phyloP scores from a whole-genome alignment of 2,797 vertebrate genomes.

The Gadopsis bispinosus region DNA sequence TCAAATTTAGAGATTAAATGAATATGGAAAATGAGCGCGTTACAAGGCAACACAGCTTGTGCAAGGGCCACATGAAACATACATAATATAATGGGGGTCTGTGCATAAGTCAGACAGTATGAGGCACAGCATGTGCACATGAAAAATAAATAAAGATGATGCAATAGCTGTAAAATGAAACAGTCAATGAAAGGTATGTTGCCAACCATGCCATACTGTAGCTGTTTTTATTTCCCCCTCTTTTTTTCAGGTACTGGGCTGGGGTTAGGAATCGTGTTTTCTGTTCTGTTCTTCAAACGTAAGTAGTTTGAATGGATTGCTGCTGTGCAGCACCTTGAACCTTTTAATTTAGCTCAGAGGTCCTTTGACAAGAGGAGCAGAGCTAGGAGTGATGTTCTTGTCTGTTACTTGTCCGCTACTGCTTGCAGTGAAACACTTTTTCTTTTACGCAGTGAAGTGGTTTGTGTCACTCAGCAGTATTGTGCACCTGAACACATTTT shows the following conservation, averaged over 20 bases:
- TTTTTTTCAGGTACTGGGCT: conserved; percentile 90
- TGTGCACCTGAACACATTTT: background rate
- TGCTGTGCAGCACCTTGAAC: background rate
- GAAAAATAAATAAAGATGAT: background rate
- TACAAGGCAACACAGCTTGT: background rate
- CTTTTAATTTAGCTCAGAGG: conserved; percentile 9
- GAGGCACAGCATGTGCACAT: background rate
- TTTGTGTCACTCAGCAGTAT: background rate
- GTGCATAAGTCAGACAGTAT: background rate
- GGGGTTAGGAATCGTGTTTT: conserved; percentile 95
- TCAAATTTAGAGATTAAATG: background rate
- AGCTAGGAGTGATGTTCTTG: background rate
- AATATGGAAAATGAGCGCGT: background rate
- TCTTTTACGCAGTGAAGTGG: background rate
- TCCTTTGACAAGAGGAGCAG: conserved; percentile 2
- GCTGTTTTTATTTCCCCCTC: background rate
- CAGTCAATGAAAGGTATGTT: background rate
- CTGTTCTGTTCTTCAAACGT: conserved; percentile 98
- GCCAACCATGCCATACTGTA: background rate
- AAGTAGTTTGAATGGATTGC: conserved; percentile 76
- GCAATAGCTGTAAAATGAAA: background rate
- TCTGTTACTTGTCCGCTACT: background rate
- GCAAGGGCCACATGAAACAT: background rate
- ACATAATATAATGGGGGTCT: background rate
- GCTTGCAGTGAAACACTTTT: background rate